Evolutionary conservation across 2,797 vertebrate genomes (phyloP), one percentile per base, ranked within the genome.

Genomic region (Megaceryle alcyon): DNA sequence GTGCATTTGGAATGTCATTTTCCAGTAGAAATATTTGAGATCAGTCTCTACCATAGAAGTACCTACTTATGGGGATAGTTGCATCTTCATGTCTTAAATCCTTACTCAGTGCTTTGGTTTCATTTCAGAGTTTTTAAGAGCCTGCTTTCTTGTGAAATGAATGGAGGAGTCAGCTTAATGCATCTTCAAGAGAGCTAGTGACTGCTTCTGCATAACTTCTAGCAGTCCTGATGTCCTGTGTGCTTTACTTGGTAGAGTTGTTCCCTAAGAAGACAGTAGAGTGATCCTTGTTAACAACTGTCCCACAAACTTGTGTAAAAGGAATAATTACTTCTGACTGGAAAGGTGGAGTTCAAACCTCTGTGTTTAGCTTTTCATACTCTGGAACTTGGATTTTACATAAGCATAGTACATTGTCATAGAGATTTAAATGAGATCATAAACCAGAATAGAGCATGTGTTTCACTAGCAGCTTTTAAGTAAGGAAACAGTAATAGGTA

Each of bases 391-490:
- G 41, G 15, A 61, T 84, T 90, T 85, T 6, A 4, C 1, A 0
- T 51, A 82, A 82, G 23, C 0, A 0, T 72, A 31, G 46, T 19
- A 39, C 14, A 48, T 39, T 43, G 51, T 4, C 51, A 51, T 22
- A 31, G 51, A 86, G 68, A 39, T 54, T 72, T 64, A 72, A 93
- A 79, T 26, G 59, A 51, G 60, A 48, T 66, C 35, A 59, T 79
- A 86, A 92, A 82, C 16, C 18, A 86, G 73, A 44, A 77, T 69
- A 88, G 75, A 43, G 2, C 31, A n/a, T 28, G 21, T 43, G 13
- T 53, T 76, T 88, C 46, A 56, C 48, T 48, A 43, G 39, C 56
- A 91, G 21, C 25, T 87, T 93, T 96, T 85, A 80, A 79, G 72
- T 63, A 92, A 87, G 59, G 20, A 29, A 51, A 39, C 9, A 65